Evolutionary conservation across 2,113 vertebrate species (phyloP).

Genomic region (Sterrhoptilus dennistouni): DNA sequence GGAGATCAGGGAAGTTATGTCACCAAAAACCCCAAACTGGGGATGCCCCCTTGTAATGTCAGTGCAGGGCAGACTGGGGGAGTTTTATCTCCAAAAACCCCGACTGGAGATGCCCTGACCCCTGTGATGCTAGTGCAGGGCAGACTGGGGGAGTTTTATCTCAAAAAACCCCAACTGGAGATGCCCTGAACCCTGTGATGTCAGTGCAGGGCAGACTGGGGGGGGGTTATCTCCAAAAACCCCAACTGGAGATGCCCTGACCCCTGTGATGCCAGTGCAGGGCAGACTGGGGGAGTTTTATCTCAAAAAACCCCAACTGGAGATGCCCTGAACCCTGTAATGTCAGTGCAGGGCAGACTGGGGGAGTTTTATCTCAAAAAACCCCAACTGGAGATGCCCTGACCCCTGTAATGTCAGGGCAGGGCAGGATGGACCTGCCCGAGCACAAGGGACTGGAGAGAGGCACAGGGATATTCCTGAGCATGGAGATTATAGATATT

Average conservation of each 20-base stretch:
- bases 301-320: neutral
- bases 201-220: neutral
- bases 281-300: neutral
- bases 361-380: neutral
- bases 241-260: too few relatives aligned
- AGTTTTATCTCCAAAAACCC: neutral
- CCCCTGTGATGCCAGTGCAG: neutral
- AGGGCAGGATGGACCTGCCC: neutral
- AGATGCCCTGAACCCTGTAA: neutral
- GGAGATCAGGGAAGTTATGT: neutral
- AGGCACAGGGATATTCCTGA: neutral
- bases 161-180: neutral
- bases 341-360: neutral
- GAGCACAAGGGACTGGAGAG: neutral
- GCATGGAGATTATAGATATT: too few relatives aligned
- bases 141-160: neutral
- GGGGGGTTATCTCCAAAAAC: too few relatives aligned
- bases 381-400: neutral
- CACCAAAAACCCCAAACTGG: too few relatives aligned
- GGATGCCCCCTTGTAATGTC: too few relatives aligned
- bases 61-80: neutral
- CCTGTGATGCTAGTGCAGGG: fast-evolving
- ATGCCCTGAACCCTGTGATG: neutral
- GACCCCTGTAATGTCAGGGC: fast-evolving
- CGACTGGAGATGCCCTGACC: neutral